Evolutionary conservation across 2,797 vertebrate species (phyloP).

Genomic region (Pygocentrus nattereri): DNA sequence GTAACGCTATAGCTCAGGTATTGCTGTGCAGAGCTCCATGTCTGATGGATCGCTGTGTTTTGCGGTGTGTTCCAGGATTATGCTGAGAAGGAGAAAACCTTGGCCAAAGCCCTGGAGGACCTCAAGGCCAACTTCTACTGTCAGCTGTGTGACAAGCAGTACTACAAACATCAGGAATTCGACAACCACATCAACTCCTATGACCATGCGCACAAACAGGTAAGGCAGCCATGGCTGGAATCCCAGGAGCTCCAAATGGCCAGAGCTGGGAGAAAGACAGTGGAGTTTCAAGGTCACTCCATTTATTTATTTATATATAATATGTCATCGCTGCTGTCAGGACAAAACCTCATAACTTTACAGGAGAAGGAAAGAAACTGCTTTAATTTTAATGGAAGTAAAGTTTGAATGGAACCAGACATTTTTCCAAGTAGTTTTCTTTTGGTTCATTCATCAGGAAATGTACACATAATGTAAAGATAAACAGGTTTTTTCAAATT

Average conservation of each 20-base stretch:
- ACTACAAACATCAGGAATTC: conserved; percentile 95
- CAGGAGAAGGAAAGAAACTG: too few relatives aligned
- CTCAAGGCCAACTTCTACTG: conserved; percentile 94
- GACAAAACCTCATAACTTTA: too few relatives aligned
- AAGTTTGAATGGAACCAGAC: too few relatives aligned
- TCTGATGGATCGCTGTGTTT: conserved; percentile 24
- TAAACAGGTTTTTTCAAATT: too few relatives aligned
- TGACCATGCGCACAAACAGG: conserved; percentile 98
- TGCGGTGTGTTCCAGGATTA: conserved; percentile 79
- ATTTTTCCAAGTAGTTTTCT: too few relatives aligned
- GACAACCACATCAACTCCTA: conserved; percentile 99
- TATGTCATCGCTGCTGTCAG: too few relatives aligned
- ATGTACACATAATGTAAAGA: too few relatives aligned
- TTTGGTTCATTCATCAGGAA: too few relatives aligned
- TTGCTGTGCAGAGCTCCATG: neutral
- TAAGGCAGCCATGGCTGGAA: conserved; percentile 61
- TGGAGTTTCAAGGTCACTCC: too few relatives aligned
- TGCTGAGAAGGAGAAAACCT: conserved; percentile 87
- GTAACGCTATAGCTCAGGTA: neutral
- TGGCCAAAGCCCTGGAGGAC: conserved; percentile 86
- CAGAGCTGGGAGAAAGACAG: neutral
- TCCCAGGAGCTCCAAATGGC: too few relatives aligned
- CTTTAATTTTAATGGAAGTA: too few relatives aligned
- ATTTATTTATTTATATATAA: too few relatives aligned
- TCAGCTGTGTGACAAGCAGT: conserved; percentile 96